Conservation (phyloP, 2,797 vertebrate genomes). For the Jordanella pulchra region DNA sequence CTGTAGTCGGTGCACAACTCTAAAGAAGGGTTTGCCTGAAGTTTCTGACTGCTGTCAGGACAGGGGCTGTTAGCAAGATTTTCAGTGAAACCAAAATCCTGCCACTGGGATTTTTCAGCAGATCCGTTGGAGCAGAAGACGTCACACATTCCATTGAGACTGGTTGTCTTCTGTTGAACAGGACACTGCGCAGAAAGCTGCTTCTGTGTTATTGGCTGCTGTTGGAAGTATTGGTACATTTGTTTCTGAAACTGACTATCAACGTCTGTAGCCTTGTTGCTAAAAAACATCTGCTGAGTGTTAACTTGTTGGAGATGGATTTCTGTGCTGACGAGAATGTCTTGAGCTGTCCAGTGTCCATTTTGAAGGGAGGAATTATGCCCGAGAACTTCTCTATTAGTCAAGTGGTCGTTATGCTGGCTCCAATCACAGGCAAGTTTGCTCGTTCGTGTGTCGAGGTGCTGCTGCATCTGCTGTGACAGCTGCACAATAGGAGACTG, state of each 20-base stretch:
- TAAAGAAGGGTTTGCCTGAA: conserved; percentile 38
- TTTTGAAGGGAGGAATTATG: conserved; percentile 39
- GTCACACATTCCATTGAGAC: conserved; percentile 49
- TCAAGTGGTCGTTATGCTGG: conserved; percentile 37
- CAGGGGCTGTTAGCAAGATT: conserved; percentile 33
- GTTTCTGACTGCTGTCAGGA: conserved; percentile 66
- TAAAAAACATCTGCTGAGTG: conserved; percentile 47
- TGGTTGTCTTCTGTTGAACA: conserved; percentile 51
- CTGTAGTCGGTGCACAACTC: conserved; percentile 63
- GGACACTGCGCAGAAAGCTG: conserved; percentile 51
- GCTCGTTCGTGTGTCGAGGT: conserved; percentile 54
- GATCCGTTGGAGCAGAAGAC: not conserved
- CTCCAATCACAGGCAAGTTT: conserved; percentile 49
- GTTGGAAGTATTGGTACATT: conserved; percentile 43
- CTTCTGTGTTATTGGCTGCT: conserved; percentile 45
- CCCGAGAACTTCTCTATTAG: conserved; percentile 31
- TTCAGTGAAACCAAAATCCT: conserved; percentile 53
- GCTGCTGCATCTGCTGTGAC: conserved; percentile 77
- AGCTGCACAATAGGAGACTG: conserved; percentile 74
- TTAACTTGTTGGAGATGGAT: conserved; percentile 51
- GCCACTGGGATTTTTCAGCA: conserved; percentile 57
- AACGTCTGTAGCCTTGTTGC: conserved; percentile 34
- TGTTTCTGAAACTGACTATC: conserved; percentile 27
- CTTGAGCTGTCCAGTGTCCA: conserved; percentile 65
- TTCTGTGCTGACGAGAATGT: conserved; percentile 45